A percentile compares a stretch with the other conserved stretches of the same genome.
Conservation (phyloP, 2,888 invertebrate species). For the Tolmerus cingulatus region DNA sequence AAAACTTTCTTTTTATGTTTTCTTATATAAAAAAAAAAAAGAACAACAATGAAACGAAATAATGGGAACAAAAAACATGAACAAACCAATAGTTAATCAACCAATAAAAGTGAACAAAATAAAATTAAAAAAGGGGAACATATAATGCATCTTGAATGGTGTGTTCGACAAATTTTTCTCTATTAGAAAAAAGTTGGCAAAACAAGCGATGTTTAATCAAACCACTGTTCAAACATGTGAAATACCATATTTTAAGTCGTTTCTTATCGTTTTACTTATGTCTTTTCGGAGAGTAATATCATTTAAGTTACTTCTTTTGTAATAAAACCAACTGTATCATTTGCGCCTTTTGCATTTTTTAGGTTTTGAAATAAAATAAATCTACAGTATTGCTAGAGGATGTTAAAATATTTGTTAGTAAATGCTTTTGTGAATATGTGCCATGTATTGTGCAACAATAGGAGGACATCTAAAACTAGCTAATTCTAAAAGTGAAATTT, state of each 20-base stretch:
- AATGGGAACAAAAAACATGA: constrained; percentile 8
- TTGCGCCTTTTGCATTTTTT: constrained; percentile 35
- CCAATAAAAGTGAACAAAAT: not conserved
- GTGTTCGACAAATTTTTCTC: not conserved
- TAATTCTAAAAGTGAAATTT: not conserved
- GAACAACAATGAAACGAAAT: not conserved
- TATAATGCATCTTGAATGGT: not conserved
- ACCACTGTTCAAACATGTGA: not conserved
- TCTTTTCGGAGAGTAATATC: constrained; percentile 39
- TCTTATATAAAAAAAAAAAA: not conserved
- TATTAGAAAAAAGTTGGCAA: constrained; percentile 45
- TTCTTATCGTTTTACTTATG: not conserved
- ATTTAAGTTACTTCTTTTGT: not conserved
- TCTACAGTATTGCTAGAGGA: not conserved
- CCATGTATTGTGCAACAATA: constrained; percentile 14
- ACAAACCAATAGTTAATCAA: constrained; percentile 13
- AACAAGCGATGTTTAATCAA: constrained; percentile 49
- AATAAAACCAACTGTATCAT: constrained; percentile 34
- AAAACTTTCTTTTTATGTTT: constrained; percentile 24
- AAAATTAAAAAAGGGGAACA: not conserved
- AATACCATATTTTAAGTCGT: not conserved
- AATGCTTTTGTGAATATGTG: constrained; percentile 1
- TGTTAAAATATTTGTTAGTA: constrained; percentile 10
- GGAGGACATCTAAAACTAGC: not conserved
- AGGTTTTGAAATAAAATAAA: not conserved